These are phyloP conservation scores for Drosophila stalkeri DNA, from an alignment of 2,888 invertebrate species.

Conservation along the genomic window DNA sequence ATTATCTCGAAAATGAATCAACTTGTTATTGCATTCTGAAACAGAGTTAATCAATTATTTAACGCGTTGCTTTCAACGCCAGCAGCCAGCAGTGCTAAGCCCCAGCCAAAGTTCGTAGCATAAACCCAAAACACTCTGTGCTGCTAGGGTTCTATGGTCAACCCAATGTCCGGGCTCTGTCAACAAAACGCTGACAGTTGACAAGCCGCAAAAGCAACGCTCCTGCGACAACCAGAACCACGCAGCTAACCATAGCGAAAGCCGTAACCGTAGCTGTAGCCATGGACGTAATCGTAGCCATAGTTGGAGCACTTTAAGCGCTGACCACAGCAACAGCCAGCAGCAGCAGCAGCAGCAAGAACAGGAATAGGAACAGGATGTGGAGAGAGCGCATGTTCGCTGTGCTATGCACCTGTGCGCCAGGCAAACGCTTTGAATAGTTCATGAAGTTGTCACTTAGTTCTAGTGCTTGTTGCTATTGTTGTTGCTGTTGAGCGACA, in stretches of 20 bases:
- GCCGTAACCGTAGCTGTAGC: conserved; percentile 20
- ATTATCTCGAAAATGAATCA: conserved; percentile 64
- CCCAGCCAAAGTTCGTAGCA: conserved; percentile 1
- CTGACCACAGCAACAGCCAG: conserved; percentile 55
- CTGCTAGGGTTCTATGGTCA: conserved; percentile 31
- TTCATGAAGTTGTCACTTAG: conserved; percentile 79
- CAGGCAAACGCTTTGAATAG: conserved; percentile 65
- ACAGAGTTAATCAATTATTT: conserved; percentile 64
- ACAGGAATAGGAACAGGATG: conserved; percentile 18
- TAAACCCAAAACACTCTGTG: background rate
- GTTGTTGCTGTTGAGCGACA: conserved; percentile 31
- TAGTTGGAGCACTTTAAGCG: conserved; percentile 58
- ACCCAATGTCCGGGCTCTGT: conserved; percentile 53
- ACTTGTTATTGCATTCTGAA: conserved; percentile 65
- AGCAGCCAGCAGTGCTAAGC: background rate
- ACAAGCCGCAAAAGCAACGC: conserved; percentile 66
- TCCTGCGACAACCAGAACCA: conserved; percentile 19
- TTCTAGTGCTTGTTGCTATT: conserved; percentile 42
- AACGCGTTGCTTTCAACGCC: conserved; percentile 45
- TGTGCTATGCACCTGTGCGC: conserved; percentile 12
- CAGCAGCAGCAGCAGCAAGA: background rate
- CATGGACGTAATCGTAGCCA: conserved; percentile 8
- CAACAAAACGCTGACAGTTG: conserved; percentile 74
- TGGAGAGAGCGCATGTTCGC: conserved; percentile 6
- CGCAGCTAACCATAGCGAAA: conserved; percentile 17